Percentiles rank a stretch among this genome's conserved stretches.
Evolutionary conservation across 2,113 vertebrate genomes (phyloP).

Genomic region (Casuarius casuarius): DNA sequence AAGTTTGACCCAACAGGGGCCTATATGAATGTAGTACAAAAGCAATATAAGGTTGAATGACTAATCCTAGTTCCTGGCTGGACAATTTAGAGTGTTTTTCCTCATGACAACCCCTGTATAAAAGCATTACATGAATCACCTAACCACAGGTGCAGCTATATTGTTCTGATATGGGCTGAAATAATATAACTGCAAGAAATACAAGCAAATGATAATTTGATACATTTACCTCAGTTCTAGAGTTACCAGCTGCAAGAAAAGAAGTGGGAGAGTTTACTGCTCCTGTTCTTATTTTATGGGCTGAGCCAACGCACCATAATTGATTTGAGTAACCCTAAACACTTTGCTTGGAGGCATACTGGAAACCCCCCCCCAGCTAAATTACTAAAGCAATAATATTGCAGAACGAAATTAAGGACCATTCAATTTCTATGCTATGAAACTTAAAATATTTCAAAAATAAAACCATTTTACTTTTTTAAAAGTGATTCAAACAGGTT

Average conservation of each 20-base stretch:
- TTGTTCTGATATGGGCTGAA: neutral
- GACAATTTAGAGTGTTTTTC: neutral
- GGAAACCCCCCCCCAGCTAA: rapidly evolving
- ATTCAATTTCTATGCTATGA: neutral
- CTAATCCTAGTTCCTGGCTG: neutral
- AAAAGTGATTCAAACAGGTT: neutral
- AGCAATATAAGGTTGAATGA: neutral
- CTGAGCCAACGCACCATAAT: neutral
- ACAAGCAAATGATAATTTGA: neutral
- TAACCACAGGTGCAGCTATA: neutral
- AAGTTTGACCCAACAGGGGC: neutral
- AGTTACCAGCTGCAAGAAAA: neutral
- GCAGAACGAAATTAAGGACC: neutral
- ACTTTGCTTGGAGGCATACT: neutral
- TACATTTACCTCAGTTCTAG: neutral
- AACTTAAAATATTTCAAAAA: neutral
- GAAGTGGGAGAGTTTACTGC: neutral
- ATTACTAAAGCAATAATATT: neutral
- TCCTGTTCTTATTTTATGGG: neutral
- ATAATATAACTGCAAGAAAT: neutral
- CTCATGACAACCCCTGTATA: neutral
- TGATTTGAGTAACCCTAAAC: neutral
- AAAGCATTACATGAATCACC: neutral
- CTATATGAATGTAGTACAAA: neutral
- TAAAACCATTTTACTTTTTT: neutral